Base-by-base conservation (phyloP, 2,888 invertebrate species). In the Chloroclystis v-ata region DNA sequence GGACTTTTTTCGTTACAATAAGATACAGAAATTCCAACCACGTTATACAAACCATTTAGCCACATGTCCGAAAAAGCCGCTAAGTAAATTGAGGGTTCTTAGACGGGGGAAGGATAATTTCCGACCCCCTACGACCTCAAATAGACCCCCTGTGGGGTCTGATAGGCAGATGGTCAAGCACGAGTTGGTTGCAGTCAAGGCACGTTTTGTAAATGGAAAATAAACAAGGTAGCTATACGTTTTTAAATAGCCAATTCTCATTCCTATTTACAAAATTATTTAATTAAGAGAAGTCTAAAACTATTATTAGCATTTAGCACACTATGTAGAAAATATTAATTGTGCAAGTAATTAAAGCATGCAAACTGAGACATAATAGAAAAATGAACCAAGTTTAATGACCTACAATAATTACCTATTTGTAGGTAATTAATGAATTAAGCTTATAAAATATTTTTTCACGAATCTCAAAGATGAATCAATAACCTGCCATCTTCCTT, bases 71-170 rank as follows among this genome's bases (percentile, higher is more conserved):
- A 25, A 40, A 45, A 40, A 45, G 26, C 44, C 45, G 28, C 39
- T 46, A 46, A 46, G 35, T 46, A 46, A 46, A 46, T 40, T 40
- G 45, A 33, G 45, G 45, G 33, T 14, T 29, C 40, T 28, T 12
- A 6, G 8, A 29, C 13, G 11, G n/a, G 14, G n/a, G n/a, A 14
- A 14, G 32, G 32, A 13, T 13, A 13, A 32, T n/a, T 5, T 5
- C 14, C n/a, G n/a, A 32, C 32, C 32, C 32, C 32, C 2, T 20
- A 20, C 5, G 20, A 20, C 20, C 20, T n/a, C n/a, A n/a, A n/a
- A 20, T 4, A 20, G 20, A 32, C 32, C 16, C 32, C 32, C 32
- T 14, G 32, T 30, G 4, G 30, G 30, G 32, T 32, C 13, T 30
- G 30, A 30, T 30, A 13, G 13, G 14, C 32, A 16, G n/a, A 32